phyloP scores from a whole-genome alignment of 1,140 invertebrate species.

The Microplitis demolitor region DNA sequence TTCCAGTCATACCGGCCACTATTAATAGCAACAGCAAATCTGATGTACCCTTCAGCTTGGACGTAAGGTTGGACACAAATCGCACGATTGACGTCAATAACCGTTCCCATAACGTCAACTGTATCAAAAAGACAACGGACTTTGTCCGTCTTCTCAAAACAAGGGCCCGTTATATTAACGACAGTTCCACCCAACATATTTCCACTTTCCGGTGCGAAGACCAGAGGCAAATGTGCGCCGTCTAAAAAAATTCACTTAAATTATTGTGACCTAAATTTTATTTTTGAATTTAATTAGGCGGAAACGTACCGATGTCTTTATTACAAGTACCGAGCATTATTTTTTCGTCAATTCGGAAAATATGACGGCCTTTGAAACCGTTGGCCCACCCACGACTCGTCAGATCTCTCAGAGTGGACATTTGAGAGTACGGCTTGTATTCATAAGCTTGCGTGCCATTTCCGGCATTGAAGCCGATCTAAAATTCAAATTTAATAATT shows the following conservation, averaged over 20 bases:
- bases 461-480: slow-evolving; percentile 95
- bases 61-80: slow-evolving; percentile 88
- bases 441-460: slow-evolving; percentile 91
- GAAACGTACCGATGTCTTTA: slow-evolving; percentile 77
- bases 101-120: slow-evolving; percentile 73
- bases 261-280: neutral
- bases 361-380: slow-evolving; percentile 84
- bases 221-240: slow-evolving; percentile 77
- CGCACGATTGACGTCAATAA: slow-evolving; percentile 80
- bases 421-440: slow-evolving; percentile 89
- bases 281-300: neutral
- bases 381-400: slow-evolving; percentile 85
- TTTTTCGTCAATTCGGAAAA: slow-evolving; percentile 94
- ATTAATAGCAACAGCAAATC: slow-evolving; percentile 85
- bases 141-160: slow-evolving; percentile 75
- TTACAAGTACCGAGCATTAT: slow-evolving; percentile 91
- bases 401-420: slow-evolving; percentile 81
- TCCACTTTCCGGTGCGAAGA: slow-evolving; percentile 91
- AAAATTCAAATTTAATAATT: slow-evolving; percentile 13
- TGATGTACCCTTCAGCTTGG: slow-evolving; percentile 89
- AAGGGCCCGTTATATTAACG: slow-evolving; percentile 94
- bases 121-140: slow-evolving; percentile 84
- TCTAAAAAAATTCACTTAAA: slow-evolving; percentile 59
- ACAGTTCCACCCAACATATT: slow-evolving; percentile 95
- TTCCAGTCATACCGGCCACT: slow-evolving; percentile 87